Base-by-base conservation (phyloP, 2,888 invertebrate species). In the Leucophenga montana region DNA sequence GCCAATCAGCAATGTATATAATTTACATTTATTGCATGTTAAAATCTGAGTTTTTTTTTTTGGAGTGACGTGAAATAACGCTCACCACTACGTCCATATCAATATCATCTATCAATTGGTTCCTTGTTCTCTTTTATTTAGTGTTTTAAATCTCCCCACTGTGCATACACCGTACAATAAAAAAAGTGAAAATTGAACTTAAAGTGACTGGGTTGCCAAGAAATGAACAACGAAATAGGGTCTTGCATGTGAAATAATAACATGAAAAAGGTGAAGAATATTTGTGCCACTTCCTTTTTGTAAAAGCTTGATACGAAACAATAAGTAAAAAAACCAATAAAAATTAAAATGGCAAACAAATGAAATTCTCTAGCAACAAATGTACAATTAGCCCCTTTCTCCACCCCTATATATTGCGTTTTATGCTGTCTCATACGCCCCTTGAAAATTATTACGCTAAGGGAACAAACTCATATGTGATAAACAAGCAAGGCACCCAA, bases 241-340 rank as follows among this genome's bases (percentile, higher is more conserved):
- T 68, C 71, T 69, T 81, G 78, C 79, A 77, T 79, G 78, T 77
- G 72, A 77, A 80, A 76, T 75, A 80, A 74, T 82, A 77, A 79
- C 80, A 78, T 74, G 70, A 80, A 80, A 84, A 80, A 84, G 81
- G 79, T 73, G 75, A 77, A 73, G 73, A 80, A 72, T 72, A 22
- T 73, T 69, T 81, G 78, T 68, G 73, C 71, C 61, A 56, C 68
- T 71, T 56, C 46, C 33, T 39, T 39, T 39, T 8, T 39, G 39
- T 8, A 11, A 50, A 50, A 50, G 50, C 8, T 16, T 16, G 50
- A 18, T 16, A 50, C 16, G 16, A 18, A n/a, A 50, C 68, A 61
- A 50, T 33, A 44, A 48, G 59, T 50, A 70, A 66, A 77, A 71
- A 70, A 74, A 70, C 77, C 80, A 82, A 84, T 80, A 80, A 76